Percentiles rank a stretch among this genome's conserved stretches.
These are phyloP conservation scores for Labia minor DNA, from an alignment of 2,888 invertebrate genomes.

Conservation along the genomic window DNA sequence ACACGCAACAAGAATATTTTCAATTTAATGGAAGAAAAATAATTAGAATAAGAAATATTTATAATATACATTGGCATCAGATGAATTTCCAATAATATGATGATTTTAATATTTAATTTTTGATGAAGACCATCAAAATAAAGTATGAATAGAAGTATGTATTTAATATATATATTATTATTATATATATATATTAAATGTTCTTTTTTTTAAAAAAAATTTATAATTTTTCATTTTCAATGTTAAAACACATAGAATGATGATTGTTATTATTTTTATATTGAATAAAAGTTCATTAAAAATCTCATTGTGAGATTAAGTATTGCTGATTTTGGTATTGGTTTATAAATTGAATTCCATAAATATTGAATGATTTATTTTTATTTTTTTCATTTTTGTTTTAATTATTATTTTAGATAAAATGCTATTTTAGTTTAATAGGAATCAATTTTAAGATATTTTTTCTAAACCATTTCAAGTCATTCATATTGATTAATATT, in stretches of 20 bases:
- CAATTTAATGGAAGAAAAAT: background rate
- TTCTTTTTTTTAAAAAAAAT: too few relatives aligned
- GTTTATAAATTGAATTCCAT: too few relatives aligned
- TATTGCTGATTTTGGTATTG: too few relatives aligned
- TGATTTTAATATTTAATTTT: background rate
- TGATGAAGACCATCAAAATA: background rate
- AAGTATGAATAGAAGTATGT: background rate
- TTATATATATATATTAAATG: background rate
- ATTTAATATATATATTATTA: background rate
- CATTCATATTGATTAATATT: too few relatives aligned
- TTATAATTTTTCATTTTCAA: background rate
- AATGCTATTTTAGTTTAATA: too few relatives aligned
- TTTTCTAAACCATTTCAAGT: too few relatives aligned
- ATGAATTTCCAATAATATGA: background rate
- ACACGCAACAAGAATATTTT: background rate
- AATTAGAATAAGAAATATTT: background rate
- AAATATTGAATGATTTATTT: too few relatives aligned
- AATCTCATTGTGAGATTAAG: too few relatives aligned
- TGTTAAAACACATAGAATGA: background rate
- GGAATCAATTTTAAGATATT: too few relatives aligned
- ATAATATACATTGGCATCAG: background rate
- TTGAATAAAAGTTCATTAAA: too few relatives aligned
- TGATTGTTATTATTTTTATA: background rate
- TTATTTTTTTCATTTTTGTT: too few relatives aligned
- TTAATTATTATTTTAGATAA: too few relatives aligned